These are phyloP conservation scores for Meta bourneti DNA, from an alignment of 2,888 invertebrate species.

Conservation along the genomic window DNA sequence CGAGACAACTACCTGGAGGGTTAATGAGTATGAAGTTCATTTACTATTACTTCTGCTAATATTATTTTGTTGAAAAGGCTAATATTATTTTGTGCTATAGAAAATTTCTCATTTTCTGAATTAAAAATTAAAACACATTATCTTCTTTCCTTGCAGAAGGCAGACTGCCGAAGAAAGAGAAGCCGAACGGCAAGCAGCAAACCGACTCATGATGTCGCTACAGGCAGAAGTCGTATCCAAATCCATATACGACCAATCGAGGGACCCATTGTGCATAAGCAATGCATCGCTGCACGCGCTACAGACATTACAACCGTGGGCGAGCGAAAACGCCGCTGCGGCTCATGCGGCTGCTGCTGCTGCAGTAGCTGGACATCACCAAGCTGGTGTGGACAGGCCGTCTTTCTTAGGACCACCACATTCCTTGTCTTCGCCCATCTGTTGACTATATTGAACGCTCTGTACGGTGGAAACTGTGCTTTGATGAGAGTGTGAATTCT, in stretches of 20 bases:
- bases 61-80: no score
- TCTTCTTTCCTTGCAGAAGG: slow-evolving; percentile 85
- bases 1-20: no score
- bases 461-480: background rate
- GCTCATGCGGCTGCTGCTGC: slow-evolving; percentile 77
- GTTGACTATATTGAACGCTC: slow-evolving; percentile 64
- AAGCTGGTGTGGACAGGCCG: slow-evolving; percentile 47
- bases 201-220: slow-evolving; percentile 95
- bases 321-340: slow-evolving; percentile 74
- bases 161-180: slow-evolving; percentile 99
- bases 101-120: no score
- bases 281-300: slow-evolving; percentile 87
- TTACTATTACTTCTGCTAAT: no score
- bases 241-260: slow-evolving; percentile 78
- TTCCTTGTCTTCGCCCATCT: slow-evolving; percentile 78
- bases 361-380: slow-evolving; percentile 66
- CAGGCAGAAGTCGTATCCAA: slow-evolving; percentile 94
- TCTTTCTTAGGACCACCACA: slow-evolving; percentile 75
- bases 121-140: no score
- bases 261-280: slow-evolving; percentile 80
- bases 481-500: background rate
- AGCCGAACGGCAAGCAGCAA: slow-evolving; percentile 98
- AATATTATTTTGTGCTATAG: no score
- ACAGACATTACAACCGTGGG: slow-evolving; percentile 93
- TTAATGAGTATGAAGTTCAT: no score